Conservation (phyloP, 2,888 invertebrate species). For the Meiosimyza decipiens region DNA sequence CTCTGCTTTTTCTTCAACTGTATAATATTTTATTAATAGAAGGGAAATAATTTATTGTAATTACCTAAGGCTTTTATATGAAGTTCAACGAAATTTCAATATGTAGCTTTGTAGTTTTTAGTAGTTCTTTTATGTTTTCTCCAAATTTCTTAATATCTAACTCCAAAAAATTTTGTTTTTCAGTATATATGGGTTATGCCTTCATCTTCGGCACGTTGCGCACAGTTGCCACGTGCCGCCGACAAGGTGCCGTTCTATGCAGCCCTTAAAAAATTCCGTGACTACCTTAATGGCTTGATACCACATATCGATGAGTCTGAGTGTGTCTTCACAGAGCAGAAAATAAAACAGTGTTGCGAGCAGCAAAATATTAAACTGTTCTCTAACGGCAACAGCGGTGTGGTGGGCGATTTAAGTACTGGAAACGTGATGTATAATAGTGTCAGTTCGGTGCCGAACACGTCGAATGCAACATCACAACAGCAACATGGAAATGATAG, state of each 20-base stretch:
- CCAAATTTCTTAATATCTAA: too few relatives aligned
- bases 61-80: too few relatives aligned
- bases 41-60: too few relatives aligned
- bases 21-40: too few relatives aligned
- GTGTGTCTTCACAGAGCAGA: slow-evolving; percentile 83
- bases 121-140: too few relatives aligned
- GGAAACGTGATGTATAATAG: background rate
- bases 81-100: too few relatives aligned
- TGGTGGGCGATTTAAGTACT: background rate
- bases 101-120: too few relatives aligned
- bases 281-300: slow-evolving; percentile 89
- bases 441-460: too few relatives aligned
- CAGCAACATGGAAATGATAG: background rate
- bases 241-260: slow-evolving; percentile 99
- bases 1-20: too few relatives aligned
- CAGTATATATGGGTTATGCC: slow-evolving; percentile 99
- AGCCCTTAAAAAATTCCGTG: slow-evolving; percentile 94
- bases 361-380: slow-evolving; percentile 62
- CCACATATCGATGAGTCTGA: slow-evolving; percentile 87
- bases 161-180: slow-evolving; percentile 50
- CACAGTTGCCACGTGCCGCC: slow-evolving; percentile 95
- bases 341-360: slow-evolving; percentile 74
- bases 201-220: slow-evolving; percentile 96
- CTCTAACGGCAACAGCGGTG: background rate
- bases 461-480: background rate